Evolutionary conservation across 1,140 invertebrate species (phyloP).

Genomic region (Linepithema humile): DNA sequence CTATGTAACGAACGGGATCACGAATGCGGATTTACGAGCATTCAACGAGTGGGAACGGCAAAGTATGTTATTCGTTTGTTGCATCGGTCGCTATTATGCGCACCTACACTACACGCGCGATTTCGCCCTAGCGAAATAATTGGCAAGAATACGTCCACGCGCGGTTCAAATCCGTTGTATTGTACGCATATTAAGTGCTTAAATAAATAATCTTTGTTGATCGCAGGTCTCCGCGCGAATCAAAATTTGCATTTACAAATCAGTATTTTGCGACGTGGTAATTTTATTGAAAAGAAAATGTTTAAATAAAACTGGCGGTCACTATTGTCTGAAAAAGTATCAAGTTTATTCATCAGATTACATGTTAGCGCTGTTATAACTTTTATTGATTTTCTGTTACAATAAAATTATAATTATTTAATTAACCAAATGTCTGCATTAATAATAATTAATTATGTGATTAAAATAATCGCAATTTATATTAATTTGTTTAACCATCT

Average conservation of each 20-base stretch:
- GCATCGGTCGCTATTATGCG: slow-evolving; percentile 16
- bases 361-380: background rate
- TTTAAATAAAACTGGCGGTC: background rate
- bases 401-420: background rate
- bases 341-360: background rate
- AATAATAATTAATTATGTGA: too few species aligned
- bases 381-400: background rate
- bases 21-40: slow-evolving; percentile 42
- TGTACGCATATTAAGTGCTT: slow-evolving; percentile 10
- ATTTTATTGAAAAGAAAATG: background rate
- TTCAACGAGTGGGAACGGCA: slow-evolving; percentile 14
- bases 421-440: background rate
- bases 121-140: background rate
- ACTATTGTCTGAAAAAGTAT: background rate
- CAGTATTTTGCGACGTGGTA: background rate
- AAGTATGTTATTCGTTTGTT: slow-evolving; percentile 47
- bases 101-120: background rate
- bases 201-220: slow-evolving; percentile 8
- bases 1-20: slow-evolving; percentile 32
- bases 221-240: background rate
- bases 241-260: slow-evolving; percentile 16
- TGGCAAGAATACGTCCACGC: background rate
- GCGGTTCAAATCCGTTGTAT: background rate
- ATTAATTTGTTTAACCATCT: background rate
- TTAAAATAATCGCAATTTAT: too few species aligned